These are phyloP conservation scores for Manis pentadactyla DNA, from an alignment of 2,797 vertebrate species.

Conservation along the genomic window DNA sequence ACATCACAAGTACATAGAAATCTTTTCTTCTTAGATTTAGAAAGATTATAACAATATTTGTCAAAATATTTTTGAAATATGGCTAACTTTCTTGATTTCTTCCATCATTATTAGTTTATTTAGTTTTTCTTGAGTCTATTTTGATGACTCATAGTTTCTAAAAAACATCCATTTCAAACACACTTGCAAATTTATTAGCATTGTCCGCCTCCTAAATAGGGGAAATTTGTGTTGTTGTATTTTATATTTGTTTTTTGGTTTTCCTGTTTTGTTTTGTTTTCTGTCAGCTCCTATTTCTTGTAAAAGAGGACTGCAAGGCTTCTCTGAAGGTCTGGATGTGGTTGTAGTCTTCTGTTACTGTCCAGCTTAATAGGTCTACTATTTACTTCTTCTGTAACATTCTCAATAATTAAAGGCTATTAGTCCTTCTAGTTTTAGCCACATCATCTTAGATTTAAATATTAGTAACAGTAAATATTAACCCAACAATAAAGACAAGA, in stretches of 20 bases:
- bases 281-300: neutral
- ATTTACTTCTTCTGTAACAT: neutral
- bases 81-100: neutral
- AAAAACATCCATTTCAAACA: neutral
- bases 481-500: neutral
- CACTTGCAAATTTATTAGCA: neutral
- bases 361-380: neutral
- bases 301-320: neutral
- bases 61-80: neutral
- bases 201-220: neutral
- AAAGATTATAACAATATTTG: conserved; percentile 5
- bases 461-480: neutral
- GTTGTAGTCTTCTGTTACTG: neutral
- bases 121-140: neutral
- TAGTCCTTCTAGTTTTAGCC: neutral
- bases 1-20: neutral
- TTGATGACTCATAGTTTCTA: conserved; percentile 24
- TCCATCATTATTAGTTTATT: neutral
- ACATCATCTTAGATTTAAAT: neutral
- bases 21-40: neutral
- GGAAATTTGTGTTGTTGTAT: neutral
- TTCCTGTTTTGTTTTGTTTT: neutral
- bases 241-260: neutral
- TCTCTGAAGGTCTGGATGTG: neutral
- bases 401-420: neutral